Percentiles rank a stretch among this genome's conserved stretches.
Evolutionary conservation across 2,888 invertebrate species (phyloP).

Genomic region (Cremastobaeus sp.): DNA sequence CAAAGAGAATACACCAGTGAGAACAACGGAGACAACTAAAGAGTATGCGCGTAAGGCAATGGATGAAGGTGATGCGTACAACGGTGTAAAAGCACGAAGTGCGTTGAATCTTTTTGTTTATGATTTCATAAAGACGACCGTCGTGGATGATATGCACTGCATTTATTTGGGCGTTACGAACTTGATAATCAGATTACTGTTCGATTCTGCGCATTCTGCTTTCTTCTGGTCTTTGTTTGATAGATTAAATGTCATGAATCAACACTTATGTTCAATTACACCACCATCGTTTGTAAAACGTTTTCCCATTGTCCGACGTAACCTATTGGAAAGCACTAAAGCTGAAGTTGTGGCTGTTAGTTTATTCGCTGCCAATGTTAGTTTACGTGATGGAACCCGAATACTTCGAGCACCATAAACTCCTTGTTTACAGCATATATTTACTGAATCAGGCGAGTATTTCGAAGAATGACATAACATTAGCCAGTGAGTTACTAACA

Average conservation of each 20-base stretch:
- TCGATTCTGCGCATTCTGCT: constrained; percentile 21
- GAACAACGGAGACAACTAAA: not conserved
- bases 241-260: not conserved
- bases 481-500: not conserved
- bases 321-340: constrained; percentile 1
- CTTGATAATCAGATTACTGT: constrained; percentile 5
- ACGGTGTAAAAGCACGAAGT: not conserved
- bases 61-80: not conserved
- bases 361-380: constrained; percentile 9
- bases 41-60: not conserved
- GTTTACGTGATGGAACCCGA: not conserved
- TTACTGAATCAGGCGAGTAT: constrained; percentile 8
- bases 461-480: not conserved
- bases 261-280: not conserved
- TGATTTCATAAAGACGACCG: not conserved
- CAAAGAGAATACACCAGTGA: not conserved
- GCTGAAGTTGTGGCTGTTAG: constrained; percentile 13
- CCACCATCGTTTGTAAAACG: constrained; percentile 20
- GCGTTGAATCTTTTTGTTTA: not conserved
- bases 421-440: constrained; percentile 1
- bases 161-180: constrained; percentile 21
- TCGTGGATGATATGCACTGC: constrained; percentile 17
- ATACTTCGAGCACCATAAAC: too few relatives aligned
- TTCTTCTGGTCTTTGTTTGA: not conserved
- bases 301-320: not conserved